These are phyloP conservation scores for Eclectus roratus DNA, from an alignment of 2,113 vertebrate genomes.

Conservation along the genomic window DNA sequence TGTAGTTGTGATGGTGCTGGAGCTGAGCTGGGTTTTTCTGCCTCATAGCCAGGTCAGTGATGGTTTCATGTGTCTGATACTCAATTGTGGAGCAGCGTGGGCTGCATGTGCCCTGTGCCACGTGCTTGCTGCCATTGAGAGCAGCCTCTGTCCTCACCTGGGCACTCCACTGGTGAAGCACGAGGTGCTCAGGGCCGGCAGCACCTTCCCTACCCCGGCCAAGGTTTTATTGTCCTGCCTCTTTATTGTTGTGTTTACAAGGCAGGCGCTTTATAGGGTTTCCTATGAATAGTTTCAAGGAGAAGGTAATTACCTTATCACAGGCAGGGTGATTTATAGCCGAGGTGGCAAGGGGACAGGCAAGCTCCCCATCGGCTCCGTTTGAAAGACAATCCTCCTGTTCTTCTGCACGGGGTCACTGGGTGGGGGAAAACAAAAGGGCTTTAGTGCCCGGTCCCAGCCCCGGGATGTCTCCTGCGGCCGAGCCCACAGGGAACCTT, in stretches of 20 bases:
- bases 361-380: constrained; percentile 18
- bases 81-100: fast-evolving
- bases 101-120: fast-evolving
- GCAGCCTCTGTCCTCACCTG: fast-evolving
- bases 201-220: background rate
- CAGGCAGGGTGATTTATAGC: constrained; percentile 78
- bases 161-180: background rate
- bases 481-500: fast-evolving
- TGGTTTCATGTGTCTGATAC: background rate
- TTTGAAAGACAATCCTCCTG: constrained; percentile 34
- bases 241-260: constrained; percentile 39
- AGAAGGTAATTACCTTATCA: constrained; percentile 83
- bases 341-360: constrained; percentile 65
- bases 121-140: fast-evolving
- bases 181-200: background rate
- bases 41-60: background rate
- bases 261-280: constrained; percentile 72
- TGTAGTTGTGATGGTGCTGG: background rate
- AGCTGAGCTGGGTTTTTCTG: background rate
- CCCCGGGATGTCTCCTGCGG: background rate
- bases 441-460: background rate
- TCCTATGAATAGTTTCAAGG: constrained; percentile 81
- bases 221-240: constrained; percentile 37
- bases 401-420: background rate
- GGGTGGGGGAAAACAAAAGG: constrained; percentile 11